Evolutionary conservation across 2,797 vertebrate genomes (phyloP).

Genomic region (Parambassis ranga): DNA sequence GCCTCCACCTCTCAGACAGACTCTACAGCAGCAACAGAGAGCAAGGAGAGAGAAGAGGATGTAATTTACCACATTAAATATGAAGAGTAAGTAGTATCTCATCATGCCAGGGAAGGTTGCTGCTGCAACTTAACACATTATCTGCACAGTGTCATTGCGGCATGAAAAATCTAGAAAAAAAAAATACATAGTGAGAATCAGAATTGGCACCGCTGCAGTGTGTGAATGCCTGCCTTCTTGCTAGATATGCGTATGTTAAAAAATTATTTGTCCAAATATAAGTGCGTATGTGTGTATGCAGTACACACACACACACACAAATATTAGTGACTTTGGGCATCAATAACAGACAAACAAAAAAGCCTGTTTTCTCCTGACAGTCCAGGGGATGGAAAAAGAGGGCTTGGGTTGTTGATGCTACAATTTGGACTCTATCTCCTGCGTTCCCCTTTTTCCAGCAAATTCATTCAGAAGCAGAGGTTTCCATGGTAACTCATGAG

Average conservation of each 20-base stretch:
- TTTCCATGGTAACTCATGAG: constrained; percentile 79
- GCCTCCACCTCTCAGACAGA: constrained; percentile 93
- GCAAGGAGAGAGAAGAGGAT: constrained; percentile 83
- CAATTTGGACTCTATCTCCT: constrained; percentile 75
- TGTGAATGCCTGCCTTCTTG: neutral
- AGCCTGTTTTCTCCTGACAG: constrained; percentile 59
- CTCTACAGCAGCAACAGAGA: constrained; percentile 68
- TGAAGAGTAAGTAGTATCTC: constrained; percentile 92
- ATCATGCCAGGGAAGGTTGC: neutral
- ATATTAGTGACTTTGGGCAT: constrained; percentile 19
- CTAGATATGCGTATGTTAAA: neutral
- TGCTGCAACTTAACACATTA: neutral
- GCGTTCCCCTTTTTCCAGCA: constrained; percentile 58
- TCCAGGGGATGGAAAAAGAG: constrained; percentile 52
- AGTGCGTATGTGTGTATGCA: neutral
- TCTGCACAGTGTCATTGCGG: neutral
- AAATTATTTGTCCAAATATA: neutral
- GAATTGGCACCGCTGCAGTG: neutral
- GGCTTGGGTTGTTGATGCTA: constrained; percentile 60
- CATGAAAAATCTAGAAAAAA: neutral
- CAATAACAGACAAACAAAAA: no score
- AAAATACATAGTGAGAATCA: neutral
- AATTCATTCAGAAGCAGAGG: constrained; percentile 78
- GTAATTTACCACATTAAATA: constrained; percentile 98
- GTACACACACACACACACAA: no score